Conservation (phyloP, 2,113 vertebrate species). For the Sterrhoptilus dennistouni region DNA sequence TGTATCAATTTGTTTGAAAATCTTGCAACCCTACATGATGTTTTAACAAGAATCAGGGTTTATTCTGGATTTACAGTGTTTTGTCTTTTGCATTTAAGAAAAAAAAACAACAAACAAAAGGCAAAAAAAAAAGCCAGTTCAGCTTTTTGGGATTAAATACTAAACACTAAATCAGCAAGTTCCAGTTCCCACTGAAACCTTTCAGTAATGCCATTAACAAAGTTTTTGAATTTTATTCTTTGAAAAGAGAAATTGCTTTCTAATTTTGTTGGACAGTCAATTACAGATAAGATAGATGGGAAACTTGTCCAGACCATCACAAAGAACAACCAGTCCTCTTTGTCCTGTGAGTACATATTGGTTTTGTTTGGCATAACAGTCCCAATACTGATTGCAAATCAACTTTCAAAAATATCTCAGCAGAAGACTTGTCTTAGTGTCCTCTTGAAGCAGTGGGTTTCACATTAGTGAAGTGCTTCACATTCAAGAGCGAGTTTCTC, state of each 20-base stretch:
- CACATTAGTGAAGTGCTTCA: neutral
- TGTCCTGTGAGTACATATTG: neutral
- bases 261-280: neutral
- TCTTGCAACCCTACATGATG: neutral
- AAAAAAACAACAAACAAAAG: neutral
- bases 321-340: neutral
- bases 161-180: neutral
- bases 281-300: neutral
- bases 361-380: neutral
- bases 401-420: neutral
- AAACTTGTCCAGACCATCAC: neutral
- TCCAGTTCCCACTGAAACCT: neutral
- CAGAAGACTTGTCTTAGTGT: neutral
- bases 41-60: neutral
- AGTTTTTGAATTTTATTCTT: neutral
- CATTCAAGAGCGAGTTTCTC: neutral
- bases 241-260: neutral
- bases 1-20: neutral
- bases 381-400: neutral
- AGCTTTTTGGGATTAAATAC: neutral
- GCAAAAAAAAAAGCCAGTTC: neutral
- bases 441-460: neutral
- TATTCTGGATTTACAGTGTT: neutral
- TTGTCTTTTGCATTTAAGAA: neutral
- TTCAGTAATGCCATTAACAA: neutral